phyloP scores from a whole-genome alignment of 2,888 invertebrate genomes.

The Thymelicus sylvestris region DNA sequence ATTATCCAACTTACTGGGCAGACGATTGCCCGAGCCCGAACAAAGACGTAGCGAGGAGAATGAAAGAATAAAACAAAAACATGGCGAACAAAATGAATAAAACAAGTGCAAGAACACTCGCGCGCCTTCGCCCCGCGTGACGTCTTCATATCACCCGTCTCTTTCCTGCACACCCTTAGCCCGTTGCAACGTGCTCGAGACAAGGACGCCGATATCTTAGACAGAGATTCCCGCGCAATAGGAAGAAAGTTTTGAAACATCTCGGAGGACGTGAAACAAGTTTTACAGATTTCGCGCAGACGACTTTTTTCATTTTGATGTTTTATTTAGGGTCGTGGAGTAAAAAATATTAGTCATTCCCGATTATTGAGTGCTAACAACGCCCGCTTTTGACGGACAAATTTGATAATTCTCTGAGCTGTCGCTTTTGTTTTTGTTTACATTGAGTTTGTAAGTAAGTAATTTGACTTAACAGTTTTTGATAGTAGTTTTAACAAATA shows the following conservation, averaged over 20 bases:
- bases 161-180: conserved; percentile 62
- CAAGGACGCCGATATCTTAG: conserved; percentile 56
- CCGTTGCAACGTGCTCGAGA: conserved; percentile 50
- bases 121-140: conserved; percentile 80
- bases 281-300: conserved; percentile 81
- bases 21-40: conserved; percentile 74
- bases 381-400: conserved; percentile 31
- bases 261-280: conserved; percentile 75
- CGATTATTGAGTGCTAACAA: conserved; percentile 48
- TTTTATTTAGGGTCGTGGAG: conserved; percentile 54
- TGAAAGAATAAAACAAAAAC: conserved; percentile 66
- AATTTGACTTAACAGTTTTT: neutral
- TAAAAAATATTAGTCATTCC: conserved; percentile 47
- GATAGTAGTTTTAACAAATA: neutral
- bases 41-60: conserved; percentile 80
- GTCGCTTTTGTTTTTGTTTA: neutral
- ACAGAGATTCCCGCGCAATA: conserved; percentile 64
- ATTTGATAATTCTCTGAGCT: conserved; percentile 28
- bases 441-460: neutral
- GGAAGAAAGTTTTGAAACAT: conserved; percentile 82
- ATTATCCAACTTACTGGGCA: conserved; percentile 79
- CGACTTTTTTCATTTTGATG: conserved; percentile 61
- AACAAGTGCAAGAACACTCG: conserved; percentile 83
- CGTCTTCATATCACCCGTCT: conserved; percentile 81
- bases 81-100: conserved; percentile 78